A percentile compares a stretch with the other conserved stretches of the same genome.
These are phyloP conservation scores for Halocaridina rubra DNA, from an alignment of 2,888 invertebrate genomes.

Conservation along the genomic window DNA sequence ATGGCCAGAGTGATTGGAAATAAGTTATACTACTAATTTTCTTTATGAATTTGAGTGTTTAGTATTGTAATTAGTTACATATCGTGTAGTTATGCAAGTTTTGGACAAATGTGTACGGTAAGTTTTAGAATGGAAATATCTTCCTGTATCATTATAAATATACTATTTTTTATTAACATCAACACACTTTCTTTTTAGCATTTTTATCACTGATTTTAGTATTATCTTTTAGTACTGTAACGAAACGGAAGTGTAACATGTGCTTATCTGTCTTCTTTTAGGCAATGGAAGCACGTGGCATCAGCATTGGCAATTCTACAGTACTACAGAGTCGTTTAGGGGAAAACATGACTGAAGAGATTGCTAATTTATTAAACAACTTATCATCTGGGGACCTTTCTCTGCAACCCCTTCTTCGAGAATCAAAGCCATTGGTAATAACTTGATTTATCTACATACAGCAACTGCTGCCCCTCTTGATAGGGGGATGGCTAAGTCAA, in stretches of 20 bases:
- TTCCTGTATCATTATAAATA: too few relatives aligned
- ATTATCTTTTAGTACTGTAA: too few relatives aligned
- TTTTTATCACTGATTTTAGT: background rate
- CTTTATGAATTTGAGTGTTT: too few relatives aligned
- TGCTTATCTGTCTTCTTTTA: slow-evolving; percentile 66
- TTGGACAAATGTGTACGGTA: too few relatives aligned
- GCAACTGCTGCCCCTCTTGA: background rate
- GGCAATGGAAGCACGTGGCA: slow-evolving; percentile 75
- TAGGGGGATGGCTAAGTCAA: background rate
- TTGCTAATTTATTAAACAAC: slow-evolving; percentile 21
- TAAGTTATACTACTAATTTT: too few relatives aligned
- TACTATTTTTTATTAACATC: too few relatives aligned
- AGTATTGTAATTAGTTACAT: too few relatives aligned
- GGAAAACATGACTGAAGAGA: slow-evolving; percentile 67
- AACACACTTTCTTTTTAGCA: too few relatives aligned
- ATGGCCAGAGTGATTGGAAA: too few relatives aligned
- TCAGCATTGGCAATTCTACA: slow-evolving; percentile 75
- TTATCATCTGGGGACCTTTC: slow-evolving; percentile 33
- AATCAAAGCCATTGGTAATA: background rate
- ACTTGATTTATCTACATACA: background rate
- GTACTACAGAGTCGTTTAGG: slow-evolving; percentile 76
- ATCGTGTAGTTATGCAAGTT: too few relatives aligned
- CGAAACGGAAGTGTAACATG: too few relatives aligned
- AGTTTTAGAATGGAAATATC: too few relatives aligned
- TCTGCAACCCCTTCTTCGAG: slow-evolving; percentile 12